Base-by-base conservation (phyloP, 2,888 invertebrate species). In the Listrodromus nycthemerus region DNA sequence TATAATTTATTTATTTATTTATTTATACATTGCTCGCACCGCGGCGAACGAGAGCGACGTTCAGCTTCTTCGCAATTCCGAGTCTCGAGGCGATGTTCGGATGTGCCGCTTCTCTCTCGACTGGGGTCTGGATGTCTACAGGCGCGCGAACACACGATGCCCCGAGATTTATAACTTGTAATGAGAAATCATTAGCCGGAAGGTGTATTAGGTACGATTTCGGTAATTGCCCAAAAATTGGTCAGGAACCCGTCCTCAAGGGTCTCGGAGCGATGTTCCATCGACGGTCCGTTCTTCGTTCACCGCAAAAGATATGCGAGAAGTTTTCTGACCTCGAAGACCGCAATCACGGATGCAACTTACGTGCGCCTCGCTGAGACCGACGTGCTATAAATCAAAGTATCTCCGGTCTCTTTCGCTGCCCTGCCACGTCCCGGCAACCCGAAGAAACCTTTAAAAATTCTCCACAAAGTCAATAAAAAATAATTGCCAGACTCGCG, bases 181-280 rank as follows among this genome's bases (percentile, higher is more conserved):
- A 93, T 92, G 92, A 92, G 92, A 92, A 93, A 93, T 93, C 92
- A 93, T 93, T 92, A 92, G 92, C 91, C 92, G 90, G 88, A 86
- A 92, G 90, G 90, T 89, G 91, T 90, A 93, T 93, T 93, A 92
- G 93, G 81, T 79, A 92, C 90, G 92, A 92, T 92, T 92, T 92
- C 87, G 89, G 92, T 93, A 93, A 93, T 93, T 91, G 92, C 86
- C 84, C 84, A 89, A 87, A 92, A 93, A 92, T 92, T 91, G 91
- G 88, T 85, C 88, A 78, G 85, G 86, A 73, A 82, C 48, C 67
- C 55, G 21, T 24, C 55, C 55, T 24, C 52, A 21, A 10, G 21
- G 55, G 8, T 21, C 55, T 21, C 21, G 63, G 70, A 76, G 13
- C 50, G 55, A 67, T 24, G 27, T 77, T 80, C 79, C 71, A 41